Conservation (phyloP, 1,140 invertebrate species). For the Calephelis nemesis region DNA sequence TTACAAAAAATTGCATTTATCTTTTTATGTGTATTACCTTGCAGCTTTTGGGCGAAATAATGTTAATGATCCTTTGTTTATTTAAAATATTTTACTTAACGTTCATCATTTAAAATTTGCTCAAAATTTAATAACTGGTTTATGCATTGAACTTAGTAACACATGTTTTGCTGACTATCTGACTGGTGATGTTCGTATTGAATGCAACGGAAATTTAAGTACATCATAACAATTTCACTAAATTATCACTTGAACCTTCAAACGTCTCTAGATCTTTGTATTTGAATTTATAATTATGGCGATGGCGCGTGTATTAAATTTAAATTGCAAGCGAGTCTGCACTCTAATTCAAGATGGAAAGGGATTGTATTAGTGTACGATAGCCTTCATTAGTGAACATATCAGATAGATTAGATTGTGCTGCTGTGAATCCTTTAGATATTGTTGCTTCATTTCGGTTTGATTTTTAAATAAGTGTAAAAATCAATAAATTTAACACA, state of each 20-base stretch:
- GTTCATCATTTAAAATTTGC: too few relatives aligned
- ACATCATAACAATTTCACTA: neutral
- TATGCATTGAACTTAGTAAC: too few relatives aligned
- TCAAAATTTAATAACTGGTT: too few relatives aligned
- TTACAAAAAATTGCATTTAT: too few relatives aligned
- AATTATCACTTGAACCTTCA: constrained; percentile 17
- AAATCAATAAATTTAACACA: too few relatives aligned
- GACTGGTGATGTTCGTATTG: too few relatives aligned
- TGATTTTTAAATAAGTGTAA: neutral
- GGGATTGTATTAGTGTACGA: constrained; percentile 28
- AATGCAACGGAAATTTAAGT: neutral
- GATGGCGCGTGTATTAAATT: constrained; percentile 45
- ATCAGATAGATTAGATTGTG: constrained; percentile 14
- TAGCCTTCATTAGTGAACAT: constrained; percentile 18
- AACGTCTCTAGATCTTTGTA: constrained; percentile 29
- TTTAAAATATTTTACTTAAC: too few relatives aligned
- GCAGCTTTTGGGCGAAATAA: too few relatives aligned
- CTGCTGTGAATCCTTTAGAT: constrained; percentile 17
- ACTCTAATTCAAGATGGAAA: constrained; percentile 36
- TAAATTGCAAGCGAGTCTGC: constrained; percentile 40
- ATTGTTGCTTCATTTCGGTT: neutral
- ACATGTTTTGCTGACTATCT: too few relatives aligned
- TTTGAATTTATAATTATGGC: constrained; percentile 46
- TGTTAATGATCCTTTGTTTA: too few relatives aligned
- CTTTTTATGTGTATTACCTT: too few relatives aligned